Conservation (phyloP, 2,888 invertebrate genomes). For the Aphodius granarius region DNA sequence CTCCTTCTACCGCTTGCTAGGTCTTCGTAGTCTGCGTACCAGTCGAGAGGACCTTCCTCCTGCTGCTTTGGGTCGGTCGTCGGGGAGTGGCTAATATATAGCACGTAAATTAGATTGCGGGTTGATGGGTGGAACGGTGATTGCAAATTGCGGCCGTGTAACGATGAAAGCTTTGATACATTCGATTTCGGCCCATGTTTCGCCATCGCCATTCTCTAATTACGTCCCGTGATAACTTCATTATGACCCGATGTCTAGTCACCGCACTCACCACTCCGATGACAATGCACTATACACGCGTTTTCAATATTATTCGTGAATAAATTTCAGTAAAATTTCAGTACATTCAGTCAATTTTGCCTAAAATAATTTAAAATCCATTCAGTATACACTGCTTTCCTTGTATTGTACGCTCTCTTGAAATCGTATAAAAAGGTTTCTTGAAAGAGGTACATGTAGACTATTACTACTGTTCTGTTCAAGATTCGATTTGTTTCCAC, state of each 20-base stretch:
- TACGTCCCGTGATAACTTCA: background rate
- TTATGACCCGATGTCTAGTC: background rate
- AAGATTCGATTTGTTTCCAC: too few species aligned
- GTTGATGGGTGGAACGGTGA: constrained; percentile 21
- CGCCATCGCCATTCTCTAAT: background rate
- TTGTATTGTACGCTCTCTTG: too few species aligned
- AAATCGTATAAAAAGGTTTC: too few species aligned
- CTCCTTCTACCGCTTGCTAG: background rate
- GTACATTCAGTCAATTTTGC: too few species aligned
- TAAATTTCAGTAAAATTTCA: too few species aligned
- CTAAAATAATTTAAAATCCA: too few species aligned
- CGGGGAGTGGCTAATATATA: background rate
- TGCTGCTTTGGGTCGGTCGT: background rate
- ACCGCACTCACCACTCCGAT: background rate
- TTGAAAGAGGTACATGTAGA: too few species aligned
- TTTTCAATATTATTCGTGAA: background rate
- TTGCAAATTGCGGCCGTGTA: constrained; percentile 22
- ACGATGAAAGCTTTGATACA: constrained; percentile 1
- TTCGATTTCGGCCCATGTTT: background rate
- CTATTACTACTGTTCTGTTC: too few species aligned
- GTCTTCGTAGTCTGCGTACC: background rate
- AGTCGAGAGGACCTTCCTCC: background rate
- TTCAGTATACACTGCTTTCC: too few species aligned
- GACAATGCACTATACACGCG: background rate
- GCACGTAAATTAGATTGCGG: constrained; percentile 22